Conservation (phyloP, 1,140 invertebrate genomes). For the Drosophila paulistorum region DNA sequence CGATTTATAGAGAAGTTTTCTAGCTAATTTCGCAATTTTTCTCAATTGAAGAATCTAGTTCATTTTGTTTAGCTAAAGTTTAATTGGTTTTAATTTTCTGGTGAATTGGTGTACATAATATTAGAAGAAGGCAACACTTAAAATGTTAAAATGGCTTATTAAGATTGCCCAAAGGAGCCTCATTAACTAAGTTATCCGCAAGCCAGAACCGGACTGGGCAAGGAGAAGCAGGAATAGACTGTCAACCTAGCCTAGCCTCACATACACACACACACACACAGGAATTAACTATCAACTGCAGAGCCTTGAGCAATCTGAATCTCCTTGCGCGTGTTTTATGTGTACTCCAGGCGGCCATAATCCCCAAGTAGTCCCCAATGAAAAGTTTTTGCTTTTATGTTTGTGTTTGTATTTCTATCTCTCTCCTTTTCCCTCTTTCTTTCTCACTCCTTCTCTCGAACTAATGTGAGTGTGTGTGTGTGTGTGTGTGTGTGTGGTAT, state of each 20-base stretch:
- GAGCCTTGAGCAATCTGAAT: constrained; percentile 47
- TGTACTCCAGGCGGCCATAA: constrained; percentile 74
- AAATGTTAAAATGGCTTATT: constrained; percentile 35
- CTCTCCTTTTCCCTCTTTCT: not conserved
- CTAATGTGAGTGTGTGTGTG: not conserved
- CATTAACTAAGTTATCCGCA: constrained; percentile 27
- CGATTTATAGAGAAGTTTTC: not conserved
- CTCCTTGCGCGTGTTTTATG: constrained; percentile 66
- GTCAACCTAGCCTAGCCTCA: constrained; percentile 3
- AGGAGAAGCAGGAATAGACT: not conserved
- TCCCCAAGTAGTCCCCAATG: constrained; percentile 71
- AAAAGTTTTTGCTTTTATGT: constrained; percentile 67
- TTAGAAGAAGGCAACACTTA: constrained; percentile 3
- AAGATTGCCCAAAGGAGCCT: constrained; percentile 45
- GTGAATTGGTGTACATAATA: not conserved
- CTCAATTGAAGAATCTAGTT: not conserved
- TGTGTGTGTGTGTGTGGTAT: constrained; percentile 1
- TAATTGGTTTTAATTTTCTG: constrained; percentile 16
- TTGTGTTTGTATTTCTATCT: constrained; percentile 34
- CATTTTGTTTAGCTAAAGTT: not conserved
- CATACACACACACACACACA: constrained; percentile 12
- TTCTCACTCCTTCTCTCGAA: not conserved
- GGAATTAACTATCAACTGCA: constrained; percentile 37
- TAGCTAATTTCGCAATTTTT: not conserved
- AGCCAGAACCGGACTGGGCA: constrained; percentile 4